Evolutionary conservation across 2,113 vertebrate genomes (phyloP).

Genomic region (Garra rufa): DNA sequence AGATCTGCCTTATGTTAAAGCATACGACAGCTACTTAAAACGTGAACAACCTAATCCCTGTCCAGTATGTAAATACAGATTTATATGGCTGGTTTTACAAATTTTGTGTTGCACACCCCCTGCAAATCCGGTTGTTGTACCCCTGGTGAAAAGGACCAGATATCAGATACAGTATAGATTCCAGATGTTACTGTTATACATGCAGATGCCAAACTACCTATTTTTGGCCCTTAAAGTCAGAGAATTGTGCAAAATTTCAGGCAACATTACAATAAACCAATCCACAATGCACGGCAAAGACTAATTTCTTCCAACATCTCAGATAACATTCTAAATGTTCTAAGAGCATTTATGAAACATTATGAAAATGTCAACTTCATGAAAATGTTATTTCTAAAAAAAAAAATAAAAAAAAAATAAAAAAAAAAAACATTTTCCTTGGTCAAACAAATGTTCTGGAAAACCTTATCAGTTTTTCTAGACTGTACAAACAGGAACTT

Average conservation of each 20-base stretch:
- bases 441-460: not conserved
- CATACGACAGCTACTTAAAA: slow-evolving; percentile 49
- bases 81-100: slow-evolving; percentile 36
- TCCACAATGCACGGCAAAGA: not conserved
- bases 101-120: slow-evolving; percentile 19
- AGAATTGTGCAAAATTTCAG: not conserved
- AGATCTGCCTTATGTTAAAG: slow-evolving; percentile 51
- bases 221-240: not conserved
- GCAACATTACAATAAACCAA: not conserved
- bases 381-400: not conserved
- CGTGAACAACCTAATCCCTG: slow-evolving; percentile 47
- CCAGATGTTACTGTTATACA: slow-evolving; percentile 6
- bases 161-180: slow-evolving; percentile 20
- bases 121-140: not conserved
- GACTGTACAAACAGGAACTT: not conserved
- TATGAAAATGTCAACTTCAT: not conserved
- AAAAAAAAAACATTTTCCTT: not conserved
- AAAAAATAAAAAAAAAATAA: too few relatives aligned
- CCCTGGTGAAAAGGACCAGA: not conserved
- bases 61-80: slow-evolving; percentile 52
- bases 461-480: not conserved
- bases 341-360: not conserved
- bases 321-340: not conserved
- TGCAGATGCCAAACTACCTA: not conserved
- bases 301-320: not conserved